Evolutionary conservation across 2,888 invertebrate genomes (phyloP).

Genomic region (Idaea straminata): DNA sequence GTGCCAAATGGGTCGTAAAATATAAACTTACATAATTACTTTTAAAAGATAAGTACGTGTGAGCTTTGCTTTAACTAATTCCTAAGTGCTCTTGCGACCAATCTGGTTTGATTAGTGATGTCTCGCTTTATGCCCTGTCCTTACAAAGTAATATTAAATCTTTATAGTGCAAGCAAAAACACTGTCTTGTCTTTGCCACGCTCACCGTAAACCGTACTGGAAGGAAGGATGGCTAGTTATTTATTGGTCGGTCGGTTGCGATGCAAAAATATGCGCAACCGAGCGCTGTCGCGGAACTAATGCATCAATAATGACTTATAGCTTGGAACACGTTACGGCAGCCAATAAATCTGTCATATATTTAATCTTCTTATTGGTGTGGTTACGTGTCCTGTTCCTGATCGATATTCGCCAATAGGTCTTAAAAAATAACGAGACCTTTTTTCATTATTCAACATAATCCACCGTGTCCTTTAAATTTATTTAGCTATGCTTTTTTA

Average conservation of each 20-base stretch:
- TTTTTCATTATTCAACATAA: neutral
- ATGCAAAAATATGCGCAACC: constrained; percentile 41
- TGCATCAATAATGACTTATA: constrained; percentile 50
- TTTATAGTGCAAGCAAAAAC: neutral
- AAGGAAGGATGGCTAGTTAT: neutral
- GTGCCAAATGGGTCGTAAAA: no score
- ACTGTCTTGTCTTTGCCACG: neutral
- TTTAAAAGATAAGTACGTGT: no score
- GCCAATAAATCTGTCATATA: constrained; percentile 16
- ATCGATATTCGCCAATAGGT: neutral
- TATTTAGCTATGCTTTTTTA: neutral
- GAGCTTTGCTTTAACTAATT: no score
- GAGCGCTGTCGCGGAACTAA: constrained; percentile 41
- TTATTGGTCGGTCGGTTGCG: constrained; percentile 27
- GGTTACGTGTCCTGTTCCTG: neutral
- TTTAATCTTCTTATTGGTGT: constrained; percentile 10
- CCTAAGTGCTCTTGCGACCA: no score
- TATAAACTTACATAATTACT: no score
- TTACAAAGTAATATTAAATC: neutral
- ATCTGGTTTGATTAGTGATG: no score
- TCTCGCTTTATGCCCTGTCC: no score
- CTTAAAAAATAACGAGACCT: neutral
- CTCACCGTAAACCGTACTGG: neutral
- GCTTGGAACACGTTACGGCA: constrained; percentile 27
- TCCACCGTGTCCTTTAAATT: neutral